phyloP scores from a whole-genome alignment of 23 tunicate species.

The Aplidium turbinatum region DNA sequence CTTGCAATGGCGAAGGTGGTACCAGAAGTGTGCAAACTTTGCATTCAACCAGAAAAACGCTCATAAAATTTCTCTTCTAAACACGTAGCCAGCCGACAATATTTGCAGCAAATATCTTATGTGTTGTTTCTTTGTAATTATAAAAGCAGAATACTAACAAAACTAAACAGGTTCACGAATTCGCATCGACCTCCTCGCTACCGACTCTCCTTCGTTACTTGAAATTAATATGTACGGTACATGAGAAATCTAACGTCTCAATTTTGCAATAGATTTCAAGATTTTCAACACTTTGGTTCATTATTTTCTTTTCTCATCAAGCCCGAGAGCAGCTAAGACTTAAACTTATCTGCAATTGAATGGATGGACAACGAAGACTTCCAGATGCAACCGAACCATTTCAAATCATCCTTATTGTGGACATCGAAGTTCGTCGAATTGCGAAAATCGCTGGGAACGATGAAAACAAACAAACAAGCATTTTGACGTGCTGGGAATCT shows the following conservation, averaged over 20 bases:
- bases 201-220: too few relatives aligned
- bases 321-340: conserved; percentile 64
- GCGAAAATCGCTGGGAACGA: conserved; percentile 57
- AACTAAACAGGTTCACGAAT: too few relatives aligned
- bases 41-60: too few relatives aligned
- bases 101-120: too few relatives aligned
- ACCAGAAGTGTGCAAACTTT: too few relatives aligned
- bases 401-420: conserved; percentile 52
- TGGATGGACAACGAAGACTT: conserved; percentile 71
- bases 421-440: conserved; percentile 55
- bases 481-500: conserved; percentile 64
- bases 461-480: conserved; percentile 35
- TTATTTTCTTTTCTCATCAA: conserved; percentile 67
- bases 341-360: conserved; percentile 51
- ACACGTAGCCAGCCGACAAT: too few relatives aligned
- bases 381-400: conserved; percentile 59
- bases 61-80: too few relatives aligned
- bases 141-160: too few relatives aligned
- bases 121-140: too few relatives aligned
- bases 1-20: too few relatives aligned
- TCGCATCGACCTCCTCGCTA: too few relatives aligned
- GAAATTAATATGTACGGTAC: too few relatives aligned
- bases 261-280: conserved; percentile 65
- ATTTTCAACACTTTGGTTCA: conserved; percentile 55
- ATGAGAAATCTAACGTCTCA: conserved; percentile 54